A percentile compares a stretch with the other conserved stretches of the same genome.
phyloP scores from a whole-genome alignment of 1,140 invertebrate genomes.

The Medauroidea extradentata region DNA sequence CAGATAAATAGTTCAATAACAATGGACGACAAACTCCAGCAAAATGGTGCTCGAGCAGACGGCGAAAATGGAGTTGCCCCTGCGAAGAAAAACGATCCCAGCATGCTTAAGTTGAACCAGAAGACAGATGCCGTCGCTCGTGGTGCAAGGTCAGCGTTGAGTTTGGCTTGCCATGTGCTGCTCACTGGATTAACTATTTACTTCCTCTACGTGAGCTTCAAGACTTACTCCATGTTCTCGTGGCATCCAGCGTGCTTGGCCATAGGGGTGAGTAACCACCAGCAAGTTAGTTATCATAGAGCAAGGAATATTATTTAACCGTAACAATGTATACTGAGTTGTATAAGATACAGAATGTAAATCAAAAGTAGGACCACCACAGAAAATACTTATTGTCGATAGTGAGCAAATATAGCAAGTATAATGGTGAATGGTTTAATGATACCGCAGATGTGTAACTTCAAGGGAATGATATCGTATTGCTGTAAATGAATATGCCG shows the following conservation, averaged over 20 bases:
- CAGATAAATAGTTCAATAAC: too few relatives aligned
- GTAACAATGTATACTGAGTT: background rate
- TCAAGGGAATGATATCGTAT: too few relatives aligned
- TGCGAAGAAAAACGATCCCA: too few relatives aligned
- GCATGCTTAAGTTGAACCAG: too few relatives aligned
- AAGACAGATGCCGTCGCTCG: too few relatives aligned
- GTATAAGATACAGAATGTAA: background rate
- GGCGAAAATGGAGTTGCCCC: too few relatives aligned
- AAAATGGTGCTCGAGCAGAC: too few relatives aligned
- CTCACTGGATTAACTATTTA: background rate
- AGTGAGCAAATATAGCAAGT: background rate
- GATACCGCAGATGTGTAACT: background rate
- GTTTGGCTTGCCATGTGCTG: background rate
- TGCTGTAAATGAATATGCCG: too few relatives aligned
- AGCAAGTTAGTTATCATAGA: too few relatives aligned
- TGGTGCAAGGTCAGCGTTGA: too few relatives aligned
- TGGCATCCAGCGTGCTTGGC: slow-evolving; percentile 12
- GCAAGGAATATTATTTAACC: background rate
- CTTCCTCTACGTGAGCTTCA: slow-evolving; percentile 3
- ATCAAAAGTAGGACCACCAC: background rate
- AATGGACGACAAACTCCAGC: too few relatives aligned
- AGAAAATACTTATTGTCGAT: background rate
- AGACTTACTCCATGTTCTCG: slow-evolving; percentile 2
- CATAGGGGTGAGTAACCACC: slow-evolving; percentile 6
- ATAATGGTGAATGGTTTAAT: background rate